Evolutionary conservation across 2,888 invertebrate genomes (phyloP).

Genomic region (Drosophila cracens): DNA sequence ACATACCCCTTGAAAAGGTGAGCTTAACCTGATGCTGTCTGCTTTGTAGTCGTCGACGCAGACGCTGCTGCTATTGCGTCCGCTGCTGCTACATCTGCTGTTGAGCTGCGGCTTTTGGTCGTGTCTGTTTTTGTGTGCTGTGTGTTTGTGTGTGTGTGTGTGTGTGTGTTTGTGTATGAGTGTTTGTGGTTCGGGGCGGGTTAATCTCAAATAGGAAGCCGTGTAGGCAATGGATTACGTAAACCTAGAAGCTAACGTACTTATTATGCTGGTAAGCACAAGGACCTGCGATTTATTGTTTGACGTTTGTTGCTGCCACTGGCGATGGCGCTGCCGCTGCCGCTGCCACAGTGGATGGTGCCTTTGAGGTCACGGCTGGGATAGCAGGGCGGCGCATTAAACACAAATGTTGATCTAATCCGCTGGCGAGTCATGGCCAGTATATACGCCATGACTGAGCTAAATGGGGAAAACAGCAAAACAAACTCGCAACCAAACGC

Average conservation of each 20-base stretch:
- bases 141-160: conserved; percentile 8
- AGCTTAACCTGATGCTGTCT: conserved; percentile 75
- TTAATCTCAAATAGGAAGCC: conserved; percentile 57
- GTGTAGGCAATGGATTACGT: conserved; percentile 71
- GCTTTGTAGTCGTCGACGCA: conserved; percentile 62
- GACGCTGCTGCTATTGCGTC: conserved; percentile 1
- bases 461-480: conserved; percentile 63
- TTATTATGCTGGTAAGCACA: conserved; percentile 80
- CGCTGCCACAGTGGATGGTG: conserved; percentile 24
- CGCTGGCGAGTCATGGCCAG: conserved; percentile 52
- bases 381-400: conserved; percentile 30
- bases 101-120: conserved; percentile 30
- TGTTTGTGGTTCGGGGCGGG: conserved; percentile 53
- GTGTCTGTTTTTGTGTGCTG: conserved; percentile 11
- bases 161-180: conserved; percentile 11
- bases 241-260: conserved; percentile 72
- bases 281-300: conserved; percentile 79
- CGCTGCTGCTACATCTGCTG: conserved; percentile 4
- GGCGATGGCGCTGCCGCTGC: conserved; percentile 28
- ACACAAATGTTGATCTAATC: conserved; percentile 79
- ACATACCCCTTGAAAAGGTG: conserved; percentile 50
- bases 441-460: conserved; percentile 66
- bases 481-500: conserved; percentile 45
- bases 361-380: conserved; percentile 57
- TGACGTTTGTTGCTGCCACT: conserved; percentile 69